Percentiles rank a stretch among this genome's conserved stretches.
Evolutionary conservation across 1,140 invertebrate species (phyloP).

Genomic region (Hypothenemus hampei): DNA sequence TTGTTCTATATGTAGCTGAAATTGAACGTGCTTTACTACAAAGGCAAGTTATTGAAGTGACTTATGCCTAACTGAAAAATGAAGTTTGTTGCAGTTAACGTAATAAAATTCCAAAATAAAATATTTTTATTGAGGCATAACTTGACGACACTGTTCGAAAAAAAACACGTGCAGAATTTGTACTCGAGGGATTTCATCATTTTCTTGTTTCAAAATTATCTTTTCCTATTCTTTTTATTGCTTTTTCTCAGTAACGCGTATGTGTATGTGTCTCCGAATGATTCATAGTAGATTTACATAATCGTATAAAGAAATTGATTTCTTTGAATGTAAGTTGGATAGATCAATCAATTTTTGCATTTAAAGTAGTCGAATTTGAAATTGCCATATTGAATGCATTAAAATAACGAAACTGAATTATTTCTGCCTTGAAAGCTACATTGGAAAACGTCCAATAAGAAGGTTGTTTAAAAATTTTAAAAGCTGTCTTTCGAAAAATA

Average conservation of each 20-base stretch:
- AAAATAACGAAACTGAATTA: not conserved
- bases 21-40: no score
- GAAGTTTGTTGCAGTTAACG: no score
- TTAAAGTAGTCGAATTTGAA: not conserved
- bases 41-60: no score
- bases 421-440: no score
- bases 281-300: conserved; percentile 20
- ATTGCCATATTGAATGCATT: conserved; percentile 3
- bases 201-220: conserved; percentile 17
- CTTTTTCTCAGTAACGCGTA: conserved; percentile 7
- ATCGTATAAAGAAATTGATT: conserved; percentile 18
- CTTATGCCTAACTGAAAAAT: no score
- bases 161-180: not conserved
- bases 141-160: not conserved
- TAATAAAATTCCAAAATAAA: not conserved
- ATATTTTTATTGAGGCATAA: not conserved
- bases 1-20: not conserved
- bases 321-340: conserved; percentile 11
- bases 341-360: conserved; percentile 19
- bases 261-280: conserved; percentile 3
- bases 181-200: conserved; percentile 5
- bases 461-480: no score
- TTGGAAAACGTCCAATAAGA: no score
- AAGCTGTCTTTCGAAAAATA: no score
- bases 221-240: conserved; percentile 20